Evolutionary conservation across 2,888 invertebrate genomes (phyloP), one percentile per base, ranked within the genome.

Genomic region (Napeogenes inachia): DNA sequence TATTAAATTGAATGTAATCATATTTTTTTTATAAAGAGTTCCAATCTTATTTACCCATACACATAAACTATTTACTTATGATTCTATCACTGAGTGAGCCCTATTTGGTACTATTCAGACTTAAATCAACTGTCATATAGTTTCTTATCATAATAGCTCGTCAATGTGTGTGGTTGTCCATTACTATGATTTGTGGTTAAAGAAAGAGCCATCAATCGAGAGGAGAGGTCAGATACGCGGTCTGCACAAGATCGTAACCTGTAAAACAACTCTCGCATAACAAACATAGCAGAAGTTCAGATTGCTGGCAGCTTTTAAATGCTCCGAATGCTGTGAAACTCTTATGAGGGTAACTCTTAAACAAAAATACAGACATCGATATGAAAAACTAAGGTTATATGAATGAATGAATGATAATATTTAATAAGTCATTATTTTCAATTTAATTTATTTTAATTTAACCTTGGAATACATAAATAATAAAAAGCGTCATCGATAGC

Each of bases 261-360:
- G 74, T 75, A 75, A 76, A 82, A 78, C 76, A 77, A 76, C 73
- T 77, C 74, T 70, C 71, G 68, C 68, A 70, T 66, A 65, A 67
- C 69, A 70, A 75, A 81, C 79, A 81, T 82, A 79, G 79, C 71
- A 70, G 71, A 69, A 73, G 73, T 75, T 73, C 77, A 77, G 78
- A 82, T 82, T 79, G 69, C 78, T 76, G 78, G 71, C 77, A 74
- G 80, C 76, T 79, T 80, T 82, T 77, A 78, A 82, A 78, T 75
- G 76, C 71, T 78, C 71, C 73, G 72, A 82, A 75, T 78, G 75
- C 69, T 79, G 71, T 67, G 70, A 70, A 72, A 79, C 79, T 80
- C 77, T 80, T 75, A 47, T n/a, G n/a, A 6, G n/a, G 13, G 21
- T 5, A 47, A n/a, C 4, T 5, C 8, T 6, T n/a, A n/a, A 21